phyloP scores from a whole-genome alignment of 1,140 invertebrate species.

The Glossosoma conforme region DNA sequence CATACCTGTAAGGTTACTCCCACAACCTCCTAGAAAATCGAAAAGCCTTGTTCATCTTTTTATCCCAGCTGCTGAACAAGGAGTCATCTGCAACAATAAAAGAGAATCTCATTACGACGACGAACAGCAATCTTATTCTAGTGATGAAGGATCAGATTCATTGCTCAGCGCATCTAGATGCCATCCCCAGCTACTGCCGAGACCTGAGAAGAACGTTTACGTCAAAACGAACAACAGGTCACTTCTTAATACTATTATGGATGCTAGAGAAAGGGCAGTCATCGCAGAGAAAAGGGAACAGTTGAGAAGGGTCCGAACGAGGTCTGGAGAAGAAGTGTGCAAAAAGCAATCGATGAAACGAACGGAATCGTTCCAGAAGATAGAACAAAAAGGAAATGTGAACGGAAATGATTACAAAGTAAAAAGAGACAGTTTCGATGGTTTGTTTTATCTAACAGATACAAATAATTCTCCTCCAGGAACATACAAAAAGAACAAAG shows the following conservation, averaged over 20 bases:
- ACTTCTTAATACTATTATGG: constrained; percentile 49
- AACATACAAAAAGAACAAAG: constrained; percentile 38
- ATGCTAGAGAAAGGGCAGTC: constrained; percentile 45
- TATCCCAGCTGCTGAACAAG: constrained; percentile 45
- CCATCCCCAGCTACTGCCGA: constrained; percentile 40
- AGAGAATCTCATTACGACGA: constrained; percentile 58
- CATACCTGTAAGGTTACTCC: constrained; percentile 57
- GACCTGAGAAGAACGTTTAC: constrained; percentile 33
- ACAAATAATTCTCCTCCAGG: constrained; percentile 39
- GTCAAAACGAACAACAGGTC: constrained; percentile 42
- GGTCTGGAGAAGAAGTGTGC: constrained; percentile 39
- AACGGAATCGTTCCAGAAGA: constrained; percentile 48
- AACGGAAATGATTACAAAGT: constrained; percentile 32
- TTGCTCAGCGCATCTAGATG: constrained; percentile 61
- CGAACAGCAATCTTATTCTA: constrained; percentile 57
- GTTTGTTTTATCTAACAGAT: constrained; percentile 41
- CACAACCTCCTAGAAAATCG: constrained; percentile 57
- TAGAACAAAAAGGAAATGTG: constrained; percentile 42
- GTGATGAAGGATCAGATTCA: constrained; percentile 65
- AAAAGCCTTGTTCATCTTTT: constrained; percentile 54
- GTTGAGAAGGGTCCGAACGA: constrained; percentile 36
- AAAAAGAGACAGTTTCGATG: constrained; percentile 45
- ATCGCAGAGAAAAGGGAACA: constrained; percentile 38
- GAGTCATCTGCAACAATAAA: constrained; percentile 44
- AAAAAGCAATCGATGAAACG: constrained; percentile 43